Conservation (phyloP, 2,888 invertebrate species). For the Ennomos quercinarius region DNA sequence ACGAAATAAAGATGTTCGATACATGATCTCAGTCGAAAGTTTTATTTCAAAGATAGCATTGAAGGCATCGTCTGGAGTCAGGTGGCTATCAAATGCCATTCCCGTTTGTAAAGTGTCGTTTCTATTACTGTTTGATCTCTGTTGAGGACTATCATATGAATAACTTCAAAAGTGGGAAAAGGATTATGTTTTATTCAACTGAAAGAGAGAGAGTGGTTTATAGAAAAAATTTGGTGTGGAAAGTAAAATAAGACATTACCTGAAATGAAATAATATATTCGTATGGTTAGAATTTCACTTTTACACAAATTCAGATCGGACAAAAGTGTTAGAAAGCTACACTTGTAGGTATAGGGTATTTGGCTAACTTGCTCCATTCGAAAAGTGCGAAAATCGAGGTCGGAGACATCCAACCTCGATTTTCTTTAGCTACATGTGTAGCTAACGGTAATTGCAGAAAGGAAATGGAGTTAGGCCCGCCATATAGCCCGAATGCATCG, state of each 20-base stretch:
- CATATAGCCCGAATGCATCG: constrained; percentile 12
- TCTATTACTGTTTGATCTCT: constrained; percentile 44
- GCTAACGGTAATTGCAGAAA: constrained; percentile 21
- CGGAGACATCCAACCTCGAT: too few relatives aligned
- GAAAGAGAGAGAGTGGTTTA: too few relatives aligned
- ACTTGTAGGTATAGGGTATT: too few relatives aligned
- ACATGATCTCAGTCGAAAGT: constrained; percentile 64
- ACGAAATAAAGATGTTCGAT: constrained; percentile 47
- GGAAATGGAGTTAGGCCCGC: constrained; percentile 21
- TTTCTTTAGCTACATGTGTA: too few relatives aligned
- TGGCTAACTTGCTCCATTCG: not conserved
- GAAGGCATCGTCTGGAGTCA: constrained; percentile 41
- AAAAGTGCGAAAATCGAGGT: constrained; percentile 10
- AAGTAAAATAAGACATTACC: too few relatives aligned
- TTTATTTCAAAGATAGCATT: constrained; percentile 60
- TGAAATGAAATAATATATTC: too few relatives aligned
- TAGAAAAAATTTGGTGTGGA: too few relatives aligned
- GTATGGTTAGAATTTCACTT: too few relatives aligned
- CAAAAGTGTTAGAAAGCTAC: not conserved
- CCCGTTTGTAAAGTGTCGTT: constrained; percentile 47
- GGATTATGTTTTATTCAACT: not conserved
- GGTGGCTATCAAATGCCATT: constrained; percentile 50
- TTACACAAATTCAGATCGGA: not conserved
- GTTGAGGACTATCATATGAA: not conserved
- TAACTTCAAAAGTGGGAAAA: not conserved